Evolutionary conservation across 2,113 vertebrate genomes (phyloP).

Genomic region (Hydrochoerus hydrochaeris): DNA sequence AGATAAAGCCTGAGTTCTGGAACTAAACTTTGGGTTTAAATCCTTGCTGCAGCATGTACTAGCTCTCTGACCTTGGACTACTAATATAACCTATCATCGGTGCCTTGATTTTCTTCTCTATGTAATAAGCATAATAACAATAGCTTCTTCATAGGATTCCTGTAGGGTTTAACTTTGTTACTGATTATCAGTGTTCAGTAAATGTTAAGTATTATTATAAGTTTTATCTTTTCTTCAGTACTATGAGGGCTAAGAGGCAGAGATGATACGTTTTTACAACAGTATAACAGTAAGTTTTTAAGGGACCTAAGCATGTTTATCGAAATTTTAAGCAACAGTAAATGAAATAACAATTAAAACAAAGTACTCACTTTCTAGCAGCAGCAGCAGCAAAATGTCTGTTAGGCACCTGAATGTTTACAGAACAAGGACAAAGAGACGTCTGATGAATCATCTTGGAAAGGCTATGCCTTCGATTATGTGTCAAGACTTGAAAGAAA

Average conservation of each 20-base stretch:
- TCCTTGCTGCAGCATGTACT: neutral
- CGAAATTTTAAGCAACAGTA: conserved; percentile 39
- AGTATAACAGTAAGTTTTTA: neutral
- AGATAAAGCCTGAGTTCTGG: neutral
- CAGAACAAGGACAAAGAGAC: conserved; percentile 42
- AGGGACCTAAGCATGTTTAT: neutral
- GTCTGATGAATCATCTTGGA: conserved; percentile 53
- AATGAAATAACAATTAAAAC: conserved; percentile 21
- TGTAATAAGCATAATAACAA: neutral
- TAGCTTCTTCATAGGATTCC: neutral
- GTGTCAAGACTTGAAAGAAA: conserved; percentile 71
- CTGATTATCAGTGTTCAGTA: neutral
- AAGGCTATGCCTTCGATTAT: neutral
- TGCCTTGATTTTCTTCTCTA: conserved; percentile 6
- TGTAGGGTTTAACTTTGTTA: neutral
- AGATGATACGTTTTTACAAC: conserved; percentile 50
- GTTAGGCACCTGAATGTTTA: neutral
- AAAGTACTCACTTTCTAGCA: conserved; percentile 82
- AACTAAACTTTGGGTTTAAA: conserved; percentile 35
- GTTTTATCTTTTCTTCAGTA: neutral
- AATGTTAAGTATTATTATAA: conserved; percentile 20
- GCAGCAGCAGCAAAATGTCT: conserved; percentile 78
- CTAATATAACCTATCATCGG: neutral
- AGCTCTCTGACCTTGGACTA: conserved; percentile 21
- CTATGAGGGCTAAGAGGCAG: conserved; percentile 24